Conservation (phyloP, 2,113 vertebrate species). For the Rhinopomastus cyanomelas region DNA sequence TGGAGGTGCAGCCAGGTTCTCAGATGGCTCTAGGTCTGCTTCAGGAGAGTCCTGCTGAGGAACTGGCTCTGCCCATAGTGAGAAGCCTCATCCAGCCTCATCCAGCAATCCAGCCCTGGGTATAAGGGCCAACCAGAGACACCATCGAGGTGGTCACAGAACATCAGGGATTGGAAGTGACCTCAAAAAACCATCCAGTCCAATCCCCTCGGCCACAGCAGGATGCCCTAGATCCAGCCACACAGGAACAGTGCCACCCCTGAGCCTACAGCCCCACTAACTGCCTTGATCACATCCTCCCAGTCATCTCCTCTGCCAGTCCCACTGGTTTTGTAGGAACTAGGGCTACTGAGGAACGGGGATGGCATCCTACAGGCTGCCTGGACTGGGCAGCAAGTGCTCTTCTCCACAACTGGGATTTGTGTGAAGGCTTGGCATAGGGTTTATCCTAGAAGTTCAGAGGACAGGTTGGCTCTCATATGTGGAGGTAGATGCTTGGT, state of each 20-base stretch:
- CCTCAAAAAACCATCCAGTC: no score
- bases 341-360: neutral
- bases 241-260: no score
- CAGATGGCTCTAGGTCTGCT: neutral
- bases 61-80: neutral
- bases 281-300: neutral
- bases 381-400: neutral
- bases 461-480: neutral
- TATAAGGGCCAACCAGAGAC: neutral
- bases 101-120: neutral
- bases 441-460: neutral
- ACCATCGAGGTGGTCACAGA: neutral
- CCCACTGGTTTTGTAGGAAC: fast-evolving
- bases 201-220: no score
- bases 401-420: neutral
- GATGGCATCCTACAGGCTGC: neutral
- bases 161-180: no score
- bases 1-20: neutral
- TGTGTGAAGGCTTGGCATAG: neutral
- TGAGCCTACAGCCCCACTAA: neutral
- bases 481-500: neutral
- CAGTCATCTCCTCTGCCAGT: neutral
- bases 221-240: no score
- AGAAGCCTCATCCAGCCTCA: neutral
- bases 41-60: neutral